Evolutionary conservation across 2,113 vertebrate species (phyloP).

Genomic region (Hystrix cristata): DNA sequence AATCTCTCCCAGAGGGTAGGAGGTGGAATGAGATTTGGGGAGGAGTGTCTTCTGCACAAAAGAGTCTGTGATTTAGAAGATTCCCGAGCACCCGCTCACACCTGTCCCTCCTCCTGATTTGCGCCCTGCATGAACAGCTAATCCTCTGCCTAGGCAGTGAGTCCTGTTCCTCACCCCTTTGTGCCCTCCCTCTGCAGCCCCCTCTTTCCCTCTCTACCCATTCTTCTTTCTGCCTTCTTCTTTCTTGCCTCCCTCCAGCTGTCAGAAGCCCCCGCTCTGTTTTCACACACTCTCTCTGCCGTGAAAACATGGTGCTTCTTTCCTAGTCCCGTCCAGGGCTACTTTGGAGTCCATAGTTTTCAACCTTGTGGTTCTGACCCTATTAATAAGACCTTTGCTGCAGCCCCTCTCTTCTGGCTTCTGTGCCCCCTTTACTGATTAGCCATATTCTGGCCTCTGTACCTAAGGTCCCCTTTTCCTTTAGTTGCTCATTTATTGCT

Average conservation of each 20-base stretch:
- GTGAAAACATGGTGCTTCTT: not conserved
- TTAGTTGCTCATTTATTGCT: not conserved
- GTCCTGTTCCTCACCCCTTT: not conserved
- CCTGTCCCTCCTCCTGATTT: not conserved
- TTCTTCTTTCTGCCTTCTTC: not conserved
- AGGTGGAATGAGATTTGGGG: not conserved
- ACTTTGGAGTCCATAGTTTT: not conserved
- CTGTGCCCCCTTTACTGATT: not conserved
- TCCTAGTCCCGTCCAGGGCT: not conserved
- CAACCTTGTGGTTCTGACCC: not conserved
- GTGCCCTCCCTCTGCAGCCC: not conserved
- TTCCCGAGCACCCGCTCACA: not conserved
- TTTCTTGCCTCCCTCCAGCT: not conserved
- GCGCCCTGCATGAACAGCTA: not conserved
- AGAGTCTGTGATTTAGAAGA: not conserved
- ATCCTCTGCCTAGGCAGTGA: not conserved
- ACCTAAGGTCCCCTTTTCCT: not conserved
- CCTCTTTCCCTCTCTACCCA: not conserved
- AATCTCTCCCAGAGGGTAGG: not conserved
- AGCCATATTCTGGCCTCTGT: not conserved
- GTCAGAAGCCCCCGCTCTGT: not conserved
- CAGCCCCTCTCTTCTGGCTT: not conserved
- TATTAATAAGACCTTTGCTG: not conserved
- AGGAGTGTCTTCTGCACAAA: not conserved
- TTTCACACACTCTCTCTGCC: not conserved